Evolutionary conservation across 2,888 invertebrate species (phyloP), one percentile per base, ranked within the genome.

Genomic region (Encarsia formosa): DNA sequence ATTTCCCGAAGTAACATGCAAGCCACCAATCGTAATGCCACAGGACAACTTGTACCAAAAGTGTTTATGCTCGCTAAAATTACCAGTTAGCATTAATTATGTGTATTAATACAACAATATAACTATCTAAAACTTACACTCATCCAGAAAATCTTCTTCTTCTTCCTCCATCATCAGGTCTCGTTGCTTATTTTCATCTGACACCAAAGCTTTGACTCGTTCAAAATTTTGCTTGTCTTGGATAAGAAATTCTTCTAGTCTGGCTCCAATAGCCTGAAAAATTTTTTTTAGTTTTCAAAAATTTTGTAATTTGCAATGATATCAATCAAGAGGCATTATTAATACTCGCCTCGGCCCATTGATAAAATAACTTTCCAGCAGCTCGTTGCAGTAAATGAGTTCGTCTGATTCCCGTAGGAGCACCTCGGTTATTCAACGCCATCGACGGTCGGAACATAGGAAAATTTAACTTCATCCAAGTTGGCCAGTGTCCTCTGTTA

Each of bases 401-500:
- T 48, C 85, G 75, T 46, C 84, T 73, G 23, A 81, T 75, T 9
- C 84, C 82, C 1, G 83, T 80, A 16, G 83, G 79, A 37, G 75
- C 75, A 66, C 69, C 69, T 18, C 72, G 63, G 47, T 72, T 71
- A 13, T 77, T 76, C 54, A 81, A 63, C 22, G 87, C 83, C 29
- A 86, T 86, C 2, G 85, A 85, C 1, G 85, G 84, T 39, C 88
- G 78, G 68, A 86, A 87, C 67, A 87, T 82, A 6, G 87, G 84
- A 57, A 86, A 78, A 67, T 88, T 90, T 8, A 91, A 83, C 74
- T 94, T 94, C 83, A 97, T 90, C 97, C 99, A 99, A 49, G 87
- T 84, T 0, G 99, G 98, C 99, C 99, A 99, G 63, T 95, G 93
- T 0, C 97, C 97, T 69, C 92, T 91, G 74, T 98, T 99, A 74